phyloP scores from a whole-genome alignment of 1,140 invertebrate genomes.

The Drosophila malerkotliana region DNA sequence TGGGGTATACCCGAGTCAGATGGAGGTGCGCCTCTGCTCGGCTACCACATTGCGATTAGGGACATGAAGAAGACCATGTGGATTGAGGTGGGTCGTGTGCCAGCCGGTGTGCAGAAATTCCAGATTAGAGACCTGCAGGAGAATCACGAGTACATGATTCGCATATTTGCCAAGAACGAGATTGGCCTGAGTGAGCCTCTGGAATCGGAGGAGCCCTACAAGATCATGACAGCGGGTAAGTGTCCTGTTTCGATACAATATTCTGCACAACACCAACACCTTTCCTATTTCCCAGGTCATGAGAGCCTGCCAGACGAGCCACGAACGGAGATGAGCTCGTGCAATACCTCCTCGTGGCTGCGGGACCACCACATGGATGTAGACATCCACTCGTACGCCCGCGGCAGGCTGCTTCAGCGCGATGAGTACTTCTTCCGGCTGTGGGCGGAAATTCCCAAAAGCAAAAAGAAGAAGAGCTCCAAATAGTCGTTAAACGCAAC shows the following conservation, averaged over 20 bases:
- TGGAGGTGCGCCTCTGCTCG: conserved; percentile 94
- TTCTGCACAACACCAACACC: background rate
- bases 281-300: conserved; percentile 72
- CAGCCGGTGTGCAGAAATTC: conserved; percentile 92
- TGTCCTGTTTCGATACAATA: background rate
- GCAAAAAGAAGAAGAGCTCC: conserved; percentile 75
- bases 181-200: conserved; percentile 97
- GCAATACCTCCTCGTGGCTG: conserved; percentile 96
- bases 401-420: conserved; percentile 90
- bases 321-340: conserved; percentile 91
- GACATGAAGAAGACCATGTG: conserved; percentile 97
- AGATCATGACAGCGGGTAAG: conserved; percentile 92
- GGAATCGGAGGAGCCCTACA: conserved; percentile 96
- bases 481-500: conserved; percentile 55
- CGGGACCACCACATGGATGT: conserved; percentile 96
- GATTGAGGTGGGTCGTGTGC: conserved; percentile 96
- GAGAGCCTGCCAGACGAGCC: conserved; percentile 86
- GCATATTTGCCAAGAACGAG: conserved; percentile 97
- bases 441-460: conserved; percentile 70
- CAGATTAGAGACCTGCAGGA: conserved; percentile 94
- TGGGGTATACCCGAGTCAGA: conserved; percentile 97
- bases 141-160: conserved; percentile 94
- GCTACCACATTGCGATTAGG: conserved; percentile 96
- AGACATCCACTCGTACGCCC: conserved; percentile 94
- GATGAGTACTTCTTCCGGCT: conserved; percentile 98